Evolutionary conservation across 1,140 invertebrate species (phyloP).

Genomic region (Neuroterus valhalla): DNA sequence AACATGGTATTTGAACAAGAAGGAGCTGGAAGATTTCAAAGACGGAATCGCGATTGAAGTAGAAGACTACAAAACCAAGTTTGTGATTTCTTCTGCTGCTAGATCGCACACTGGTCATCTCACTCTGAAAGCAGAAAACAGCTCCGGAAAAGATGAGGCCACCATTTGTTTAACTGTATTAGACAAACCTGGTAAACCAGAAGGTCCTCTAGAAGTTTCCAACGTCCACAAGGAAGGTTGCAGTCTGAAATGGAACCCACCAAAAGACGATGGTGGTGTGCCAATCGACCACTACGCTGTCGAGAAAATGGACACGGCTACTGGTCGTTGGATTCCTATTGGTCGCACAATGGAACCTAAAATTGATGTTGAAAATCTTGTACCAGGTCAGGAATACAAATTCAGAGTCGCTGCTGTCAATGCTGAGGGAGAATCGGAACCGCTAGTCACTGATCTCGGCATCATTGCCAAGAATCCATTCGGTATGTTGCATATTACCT

Average conservation of each 20-base stretch:
- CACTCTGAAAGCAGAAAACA: slow-evolving; percentile 92
- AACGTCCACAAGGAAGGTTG: slow-evolving; percentile 96
- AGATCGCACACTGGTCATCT: slow-evolving; percentile 90
- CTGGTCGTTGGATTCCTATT: slow-evolving; percentile 89
- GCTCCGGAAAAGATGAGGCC: slow-evolving; percentile 92
- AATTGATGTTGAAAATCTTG: slow-evolving; percentile 88
- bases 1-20: slow-evolving; percentile 90
- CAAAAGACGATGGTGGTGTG: slow-evolving; percentile 91
- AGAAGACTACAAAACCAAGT: slow-evolving; percentile 91
- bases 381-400: slow-evolving; percentile 96
- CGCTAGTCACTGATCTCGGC: slow-evolving; percentile 89
- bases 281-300: slow-evolving; percentile 94
- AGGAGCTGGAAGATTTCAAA: slow-evolving; percentile 74
- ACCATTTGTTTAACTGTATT: slow-evolving; percentile 91
- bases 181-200: slow-evolving; percentile 91
- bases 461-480: slow-evolving; percentile 99
- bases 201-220: slow-evolving; percentile 92
- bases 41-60: slow-evolving; percentile 86
- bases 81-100: slow-evolving; percentile 83
- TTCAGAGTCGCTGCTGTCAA: slow-evolving; percentile 97
- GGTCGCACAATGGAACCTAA: slow-evolving; percentile 88
- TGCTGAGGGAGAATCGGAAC: slow-evolving; percentile 95
- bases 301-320: slow-evolving; percentile 92
- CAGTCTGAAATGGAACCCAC: slow-evolving; percentile 95
- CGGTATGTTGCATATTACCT: slow-evolving; percentile 76